A percentile compares a stretch with the other conserved stretches of the same genome.
These are phyloP conservation scores for Aphodius granarius DNA, from an alignment of 2,888 invertebrate genomes.

Conservation along the genomic window DNA sequence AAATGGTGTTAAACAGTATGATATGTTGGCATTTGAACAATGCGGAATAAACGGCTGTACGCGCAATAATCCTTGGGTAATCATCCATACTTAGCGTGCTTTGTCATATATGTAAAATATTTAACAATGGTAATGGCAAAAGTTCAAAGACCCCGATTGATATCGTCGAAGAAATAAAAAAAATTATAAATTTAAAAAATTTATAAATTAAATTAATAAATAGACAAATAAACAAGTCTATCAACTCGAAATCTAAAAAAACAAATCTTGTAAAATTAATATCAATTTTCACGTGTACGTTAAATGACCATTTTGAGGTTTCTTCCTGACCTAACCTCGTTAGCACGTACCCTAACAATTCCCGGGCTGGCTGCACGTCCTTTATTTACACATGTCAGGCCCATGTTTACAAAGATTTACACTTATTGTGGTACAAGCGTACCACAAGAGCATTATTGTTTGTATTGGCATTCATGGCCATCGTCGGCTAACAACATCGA, in stretches of 20 bases:
- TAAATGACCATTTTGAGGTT: not conserved
- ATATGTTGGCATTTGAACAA: not conserved
- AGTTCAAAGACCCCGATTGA: not conserved
- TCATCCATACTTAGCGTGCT: not conserved
- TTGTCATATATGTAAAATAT: not conserved
- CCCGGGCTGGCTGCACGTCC: not conserved
- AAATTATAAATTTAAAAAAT: too few relatives aligned
- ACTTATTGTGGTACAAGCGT: conserved; percentile 33
- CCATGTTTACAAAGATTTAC: conserved; percentile 25
- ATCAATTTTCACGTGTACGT: not conserved
- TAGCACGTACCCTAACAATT: not conserved
- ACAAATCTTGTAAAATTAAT: not conserved
- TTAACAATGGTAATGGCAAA: not conserved
- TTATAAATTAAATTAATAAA: too few relatives aligned
- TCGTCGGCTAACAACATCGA: conserved; percentile 21
- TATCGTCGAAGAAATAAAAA: not conserved
- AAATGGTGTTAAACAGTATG: not conserved
- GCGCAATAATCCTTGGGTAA: not conserved
- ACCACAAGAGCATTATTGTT: conserved; percentile 42
- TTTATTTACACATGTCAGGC: not conserved
- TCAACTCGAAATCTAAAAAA: too few relatives aligned
- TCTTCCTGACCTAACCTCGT: not conserved
- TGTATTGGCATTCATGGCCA: not conserved
- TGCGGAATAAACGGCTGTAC: not conserved
- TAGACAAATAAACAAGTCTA: too few relatives aligned